Base-by-base conservation (phyloP, 2,888 invertebrate genomes). In the Dascillus cervinus region DNA sequence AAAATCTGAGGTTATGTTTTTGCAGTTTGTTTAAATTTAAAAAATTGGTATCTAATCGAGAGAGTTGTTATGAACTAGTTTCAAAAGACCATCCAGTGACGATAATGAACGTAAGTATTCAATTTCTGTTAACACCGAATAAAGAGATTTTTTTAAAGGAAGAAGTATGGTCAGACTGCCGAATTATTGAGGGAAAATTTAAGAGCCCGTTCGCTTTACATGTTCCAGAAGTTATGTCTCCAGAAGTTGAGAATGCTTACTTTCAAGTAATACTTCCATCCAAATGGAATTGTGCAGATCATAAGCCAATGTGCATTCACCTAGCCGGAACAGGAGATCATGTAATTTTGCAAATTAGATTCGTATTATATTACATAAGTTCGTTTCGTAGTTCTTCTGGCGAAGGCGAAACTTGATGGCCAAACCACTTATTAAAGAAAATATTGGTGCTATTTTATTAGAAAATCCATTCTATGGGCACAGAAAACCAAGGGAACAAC, bases 241-340 rank as follows among this genome's bases (percentile, higher is more conserved):
- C 80, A 49, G 86, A 85, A 51, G 78, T 84, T 0, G 79, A 82
- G 57, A 80, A 77, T 43, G 92, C 92, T 0, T 77, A 84, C 66
- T 95, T 91, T 62, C 83, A 85, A 66, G 74, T 87, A 38, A 56
- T 95, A 17, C 57, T 95, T 44, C 95, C 95, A 0, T 67, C 75
- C 13, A 75, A 79, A 47, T 95, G 94, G 92, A 64, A 60, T 29
- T 71, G 72, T 0, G 65, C 75, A 33, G 69, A 73, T 42, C 72
- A 75, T 49, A 84, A 82, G 55, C 91, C 91, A 2, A 73, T 96
- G 19, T 95, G 95, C 61, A 72, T 98, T 42, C 96, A 97, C 58
- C 71, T 97, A 44, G 96, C 97, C 13, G 96, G 96, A 14, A 98
- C 98, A 22, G 98, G 97, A 23, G 97, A 98, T 69, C 97, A 98